Conservation (phyloP, 2,797 vertebrate genomes). For the Typhlichthys eigenmanni region DNA sequence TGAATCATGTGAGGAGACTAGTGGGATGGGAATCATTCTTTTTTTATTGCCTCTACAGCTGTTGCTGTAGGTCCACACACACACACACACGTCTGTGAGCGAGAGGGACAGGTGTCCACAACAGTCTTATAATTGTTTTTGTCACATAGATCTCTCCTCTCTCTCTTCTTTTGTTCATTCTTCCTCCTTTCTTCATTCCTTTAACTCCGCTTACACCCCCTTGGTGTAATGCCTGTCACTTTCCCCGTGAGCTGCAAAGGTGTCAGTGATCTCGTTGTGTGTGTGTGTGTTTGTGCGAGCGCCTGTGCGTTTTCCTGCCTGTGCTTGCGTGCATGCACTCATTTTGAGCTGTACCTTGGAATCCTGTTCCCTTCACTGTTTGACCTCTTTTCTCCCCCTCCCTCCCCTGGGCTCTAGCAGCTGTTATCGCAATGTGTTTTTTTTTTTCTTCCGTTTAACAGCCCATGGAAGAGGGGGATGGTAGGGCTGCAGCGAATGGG, state of each 20-base stretch:
- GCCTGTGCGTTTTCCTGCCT: constrained; percentile 1
- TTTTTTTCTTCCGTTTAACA: constrained; percentile 73
- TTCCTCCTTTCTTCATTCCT: constrained; percentile 46
- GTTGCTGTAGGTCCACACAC: constrained; percentile 65
- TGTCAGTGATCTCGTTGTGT: neutral
- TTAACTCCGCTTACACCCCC: constrained; percentile 61
- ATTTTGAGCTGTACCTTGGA: constrained; percentile 73
- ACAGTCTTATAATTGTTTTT: constrained; percentile 49
- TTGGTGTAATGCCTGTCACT: constrained; percentile 52
- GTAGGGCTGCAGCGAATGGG: constrained; percentile 22
- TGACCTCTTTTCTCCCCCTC: constrained; percentile 76
- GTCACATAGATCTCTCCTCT: neutral
- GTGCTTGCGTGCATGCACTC: constrained; percentile 25
- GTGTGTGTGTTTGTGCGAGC: neutral
- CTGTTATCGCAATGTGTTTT: constrained; percentile 82
- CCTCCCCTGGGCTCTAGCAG: constrained; percentile 77
- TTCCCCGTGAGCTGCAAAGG: neutral
- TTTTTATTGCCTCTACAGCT: constrained; percentile 77
- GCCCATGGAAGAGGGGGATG: constrained; percentile 68
- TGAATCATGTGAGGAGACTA: constrained; percentile 30
- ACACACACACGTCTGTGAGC: constrained; percentile 57
- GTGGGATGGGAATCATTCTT: constrained; percentile 47
- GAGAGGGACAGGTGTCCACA: constrained; percentile 77
- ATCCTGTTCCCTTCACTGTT: constrained; percentile 76
- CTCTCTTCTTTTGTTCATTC: constrained; percentile 24